Percentiles rank a stretch among this genome's conserved stretches.
These are phyloP conservation scores for Endomychus coccineus DNA, from an alignment of 2,888 invertebrate genomes.

Conservation along the genomic window DNA sequence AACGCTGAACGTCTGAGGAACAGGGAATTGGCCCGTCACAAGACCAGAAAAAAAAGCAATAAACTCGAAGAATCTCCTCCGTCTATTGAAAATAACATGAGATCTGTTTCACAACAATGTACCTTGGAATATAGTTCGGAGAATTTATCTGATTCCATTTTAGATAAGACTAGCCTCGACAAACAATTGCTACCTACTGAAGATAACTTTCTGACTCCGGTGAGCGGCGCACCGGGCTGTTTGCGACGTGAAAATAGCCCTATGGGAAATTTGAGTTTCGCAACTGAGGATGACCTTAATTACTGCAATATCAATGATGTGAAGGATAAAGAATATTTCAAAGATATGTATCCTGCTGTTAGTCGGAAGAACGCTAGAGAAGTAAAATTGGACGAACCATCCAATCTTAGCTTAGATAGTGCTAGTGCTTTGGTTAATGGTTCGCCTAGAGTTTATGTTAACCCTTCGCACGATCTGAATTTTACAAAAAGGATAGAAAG, in stretches of 20 bases:
- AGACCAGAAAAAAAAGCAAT: conserved; percentile 31
- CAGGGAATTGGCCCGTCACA: conserved; percentile 28
- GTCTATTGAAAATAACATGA: conserved; percentile 41
- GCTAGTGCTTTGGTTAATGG: too few relatives aligned
- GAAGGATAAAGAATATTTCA: too few relatives aligned
- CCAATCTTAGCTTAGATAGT: too few relatives aligned
- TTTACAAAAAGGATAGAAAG: conserved; percentile 48
- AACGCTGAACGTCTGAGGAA: conserved; percentile 33
- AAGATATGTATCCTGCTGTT: too few relatives aligned
- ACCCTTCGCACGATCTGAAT: conserved; percentile 44
- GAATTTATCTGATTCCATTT: conserved; percentile 40
- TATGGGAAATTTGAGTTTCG: conserved; percentile 18
- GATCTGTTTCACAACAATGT: conserved; percentile 64
- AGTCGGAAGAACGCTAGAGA: too few relatives aligned
- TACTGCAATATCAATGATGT: conserved; percentile 41
- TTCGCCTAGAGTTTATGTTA: conserved; percentile 39
- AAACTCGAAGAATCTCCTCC: conserved; percentile 9
- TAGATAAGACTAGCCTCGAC: conserved; percentile 30
- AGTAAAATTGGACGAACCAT: too few relatives aligned
- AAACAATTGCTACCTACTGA: conserved; percentile 40
- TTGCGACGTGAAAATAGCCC: conserved; percentile 28
- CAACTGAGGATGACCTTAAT: conserved; percentile 22
- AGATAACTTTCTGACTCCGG: conserved; percentile 15
- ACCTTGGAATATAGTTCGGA: conserved; percentile 62
- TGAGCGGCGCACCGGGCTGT: neutral